Base-by-base conservation (phyloP, 1,140 invertebrate genomes). In the Neotoxoptera formosana region DNA sequence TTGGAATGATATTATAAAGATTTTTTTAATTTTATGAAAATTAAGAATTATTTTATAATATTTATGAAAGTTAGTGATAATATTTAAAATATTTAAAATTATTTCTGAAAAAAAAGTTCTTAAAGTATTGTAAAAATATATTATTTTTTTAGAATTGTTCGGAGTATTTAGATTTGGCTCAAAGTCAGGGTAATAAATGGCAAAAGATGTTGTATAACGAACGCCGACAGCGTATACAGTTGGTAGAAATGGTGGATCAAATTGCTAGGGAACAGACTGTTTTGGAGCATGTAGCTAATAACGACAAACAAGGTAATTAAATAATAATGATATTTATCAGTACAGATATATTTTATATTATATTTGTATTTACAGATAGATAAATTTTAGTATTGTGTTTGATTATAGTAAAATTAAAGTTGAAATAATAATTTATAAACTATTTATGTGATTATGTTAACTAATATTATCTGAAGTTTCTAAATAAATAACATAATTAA, bases 241-340 rank as follows among this genome's bases (percentile, higher is more conserved):
- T 99, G 84, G 99, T 99, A 95, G 98, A 99, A 95, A 98, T 99
- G 95, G 98, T 99, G 7, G 99, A 99, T 95, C 98, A 99, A 94
- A 96, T 99, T 87, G 99, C 99, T 4, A 97, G 98, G 94, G 99
- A 99, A 95, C 99, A 99, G 95, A 98, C 98, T 48, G 97, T 98
- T 94, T 96, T 99, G 93, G 98, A 99, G 95, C 97, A 97, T 95
- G 98, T 97, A 30, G 97, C 97, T 20, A 94, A 94, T 88, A 94
- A 94, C 56, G 91, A 93, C 14, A 93, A 93, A 84, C 81, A 83
- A 93, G 91, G 91, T 93, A 93, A 86, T 81, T 45, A 11, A 89
- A 48, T 34, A 48, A 48, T 81, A n/a, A 81, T 76, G 81, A 81
- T 36, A 81, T 89, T 9, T 87, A 21, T 14, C 14, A 36, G 7